Conservation (phyloP, 2,888 invertebrate species). For the Cecidostiba fungosa region DNA sequence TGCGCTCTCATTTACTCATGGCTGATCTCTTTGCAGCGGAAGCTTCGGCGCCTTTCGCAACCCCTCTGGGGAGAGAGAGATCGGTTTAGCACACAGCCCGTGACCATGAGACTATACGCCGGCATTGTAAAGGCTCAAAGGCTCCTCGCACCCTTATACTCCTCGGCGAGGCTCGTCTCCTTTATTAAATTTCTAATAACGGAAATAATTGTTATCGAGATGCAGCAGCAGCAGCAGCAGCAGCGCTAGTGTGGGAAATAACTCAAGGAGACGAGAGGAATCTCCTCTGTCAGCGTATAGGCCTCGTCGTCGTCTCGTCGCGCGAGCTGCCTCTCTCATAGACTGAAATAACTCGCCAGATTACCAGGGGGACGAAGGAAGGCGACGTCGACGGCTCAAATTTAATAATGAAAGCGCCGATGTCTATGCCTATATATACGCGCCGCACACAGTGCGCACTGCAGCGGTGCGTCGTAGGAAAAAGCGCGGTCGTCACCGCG, state of each 20-base stretch:
- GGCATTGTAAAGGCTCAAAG: constrained; percentile 64
- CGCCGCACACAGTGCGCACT: too few species aligned
- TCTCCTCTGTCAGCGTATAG: constrained; percentile 31
- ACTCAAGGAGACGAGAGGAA: constrained; percentile 55
- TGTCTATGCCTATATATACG: background rate
- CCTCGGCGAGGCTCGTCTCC: constrained; percentile 63
- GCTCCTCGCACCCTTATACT: constrained; percentile 48
- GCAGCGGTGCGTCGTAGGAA: too few species aligned
- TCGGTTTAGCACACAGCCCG: constrained; percentile 41
- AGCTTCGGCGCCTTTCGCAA: constrained; percentile 6
- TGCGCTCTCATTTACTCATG: constrained; percentile 41
- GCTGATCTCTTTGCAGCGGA: constrained; percentile 38
- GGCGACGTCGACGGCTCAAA: constrained; percentile 28
- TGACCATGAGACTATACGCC: constrained; percentile 52
- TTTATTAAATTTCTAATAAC: constrained; percentile 79
- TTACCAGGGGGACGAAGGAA: constrained; percentile 34
- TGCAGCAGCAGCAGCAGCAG: constrained; percentile 49
- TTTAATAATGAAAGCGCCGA: constrained; percentile 55
- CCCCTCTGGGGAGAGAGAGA: constrained; percentile 9
- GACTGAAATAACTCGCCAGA: constrained; percentile 61
- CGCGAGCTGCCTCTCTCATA: constrained; percentile 31
- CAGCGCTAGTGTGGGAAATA: constrained; percentile 43
- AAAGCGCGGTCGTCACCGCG: too few species aligned
- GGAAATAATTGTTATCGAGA: constrained; percentile 77
- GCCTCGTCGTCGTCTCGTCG: constrained; percentile 14